phyloP scores from a whole-genome alignment of 2,797 vertebrate species.

The Hippoglossus hippoglossus region DNA sequence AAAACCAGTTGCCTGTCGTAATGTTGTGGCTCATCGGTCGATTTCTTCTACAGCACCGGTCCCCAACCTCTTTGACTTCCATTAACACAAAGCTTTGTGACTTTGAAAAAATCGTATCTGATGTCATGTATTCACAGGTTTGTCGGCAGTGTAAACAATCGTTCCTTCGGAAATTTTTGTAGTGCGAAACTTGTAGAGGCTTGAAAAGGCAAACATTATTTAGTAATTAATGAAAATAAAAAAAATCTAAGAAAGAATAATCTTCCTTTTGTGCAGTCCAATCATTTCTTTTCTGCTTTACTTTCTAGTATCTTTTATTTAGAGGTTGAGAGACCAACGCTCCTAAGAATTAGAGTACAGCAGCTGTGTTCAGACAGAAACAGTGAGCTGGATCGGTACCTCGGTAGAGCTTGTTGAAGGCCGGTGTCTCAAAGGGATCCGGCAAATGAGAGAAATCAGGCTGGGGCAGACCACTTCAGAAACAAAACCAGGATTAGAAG shows the following conservation, averaged over 20 bases:
- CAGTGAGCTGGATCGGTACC: slow-evolving; percentile 76
- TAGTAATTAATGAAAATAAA: neutral
- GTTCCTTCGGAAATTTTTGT: neutral
- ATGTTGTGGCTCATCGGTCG: neutral
- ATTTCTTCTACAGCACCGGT: neutral
- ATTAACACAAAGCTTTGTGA: slow-evolving; percentile 8
- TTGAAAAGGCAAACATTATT: neutral
- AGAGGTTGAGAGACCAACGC: neutral
- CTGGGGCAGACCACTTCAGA: slow-evolving; percentile 85
- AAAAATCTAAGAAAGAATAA: neutral
- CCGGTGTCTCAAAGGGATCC: slow-evolving; percentile 92
- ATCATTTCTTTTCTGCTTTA: neutral
- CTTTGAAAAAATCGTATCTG: neutral
- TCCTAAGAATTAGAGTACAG: neutral
- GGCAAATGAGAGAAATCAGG: slow-evolving; percentile 90
- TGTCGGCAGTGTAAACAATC: neutral
- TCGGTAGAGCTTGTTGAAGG: slow-evolving; percentile 95
- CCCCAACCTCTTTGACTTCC: neutral
- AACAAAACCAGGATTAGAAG: neutral
- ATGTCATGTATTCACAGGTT: neutral
- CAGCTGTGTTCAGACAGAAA: slow-evolving; percentile 14
- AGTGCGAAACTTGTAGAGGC: neutral
- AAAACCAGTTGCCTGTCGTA: neutral
- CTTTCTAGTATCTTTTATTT: slow-evolving; percentile 17
- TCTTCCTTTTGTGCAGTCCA: neutral